Conservation (phyloP, 2,888 invertebrate genomes). For the Lamellibrachia satsuma region DNA sequence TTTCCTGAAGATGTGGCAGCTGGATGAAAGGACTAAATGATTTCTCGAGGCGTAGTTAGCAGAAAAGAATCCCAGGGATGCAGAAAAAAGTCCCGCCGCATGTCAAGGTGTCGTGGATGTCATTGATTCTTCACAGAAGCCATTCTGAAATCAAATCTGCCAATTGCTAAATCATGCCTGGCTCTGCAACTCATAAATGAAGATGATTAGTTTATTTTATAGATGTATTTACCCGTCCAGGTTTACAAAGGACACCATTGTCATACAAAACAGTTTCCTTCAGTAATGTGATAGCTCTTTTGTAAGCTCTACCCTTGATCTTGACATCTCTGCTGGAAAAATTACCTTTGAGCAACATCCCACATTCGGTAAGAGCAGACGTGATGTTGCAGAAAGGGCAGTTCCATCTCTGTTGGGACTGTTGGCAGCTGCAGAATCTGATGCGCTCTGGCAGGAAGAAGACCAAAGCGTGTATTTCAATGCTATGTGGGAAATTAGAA, state of each 20-base stretch:
- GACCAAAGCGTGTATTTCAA: too few relatives aligned
- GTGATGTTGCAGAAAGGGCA: neutral
- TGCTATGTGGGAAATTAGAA: too few relatives aligned
- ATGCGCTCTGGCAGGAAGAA: too few relatives aligned
- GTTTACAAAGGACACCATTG: neutral
- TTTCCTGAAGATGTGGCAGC: neutral
- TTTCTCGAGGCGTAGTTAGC: slow-evolving; percentile 1
- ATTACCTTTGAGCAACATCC: neutral
- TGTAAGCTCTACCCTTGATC: neutral
- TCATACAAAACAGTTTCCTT: neutral
- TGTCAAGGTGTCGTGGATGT: neutral
- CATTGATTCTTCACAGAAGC: neutral
- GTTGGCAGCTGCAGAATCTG: too few relatives aligned
- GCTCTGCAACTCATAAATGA: neutral
- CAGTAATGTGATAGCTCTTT: neutral
- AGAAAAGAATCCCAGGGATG: neutral
- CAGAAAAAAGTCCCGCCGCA: neutral
- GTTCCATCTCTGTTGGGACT: neutral
- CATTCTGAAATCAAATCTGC: neutral
- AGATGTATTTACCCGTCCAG: neutral
- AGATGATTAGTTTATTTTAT: neutral
- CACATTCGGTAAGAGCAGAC: neutral
- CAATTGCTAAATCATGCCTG: neutral
- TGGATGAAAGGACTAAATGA: neutral
- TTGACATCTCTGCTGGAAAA: neutral